phyloP scores from a whole-genome alignment of 2,888 invertebrate species.

The Bibio marci region DNA sequence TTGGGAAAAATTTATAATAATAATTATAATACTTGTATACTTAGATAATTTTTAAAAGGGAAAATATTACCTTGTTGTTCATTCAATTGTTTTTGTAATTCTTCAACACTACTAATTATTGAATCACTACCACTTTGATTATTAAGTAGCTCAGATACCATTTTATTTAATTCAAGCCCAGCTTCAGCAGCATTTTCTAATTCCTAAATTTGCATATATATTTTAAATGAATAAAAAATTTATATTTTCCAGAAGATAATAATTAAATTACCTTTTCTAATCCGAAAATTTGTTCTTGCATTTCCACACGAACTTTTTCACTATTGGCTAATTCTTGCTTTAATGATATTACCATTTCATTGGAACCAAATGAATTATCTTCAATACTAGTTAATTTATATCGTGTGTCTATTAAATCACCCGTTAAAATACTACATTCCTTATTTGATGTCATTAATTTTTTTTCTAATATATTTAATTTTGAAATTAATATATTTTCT shows the following conservation, averaged over 20 bases:
- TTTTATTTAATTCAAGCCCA: slow-evolving; percentile 53
- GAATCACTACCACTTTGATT: slow-evolving; percentile 49
- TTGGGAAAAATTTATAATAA: not conserved
- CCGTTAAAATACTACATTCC: slow-evolving; percentile 48
- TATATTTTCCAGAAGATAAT: not conserved
- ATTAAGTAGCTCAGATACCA: slow-evolving; percentile 45
- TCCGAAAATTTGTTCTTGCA: slow-evolving; percentile 49
- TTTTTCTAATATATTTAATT: slow-evolving; percentile 44
- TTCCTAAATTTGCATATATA: too few relatives aligned
- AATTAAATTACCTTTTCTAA: slow-evolving; percentile 44
- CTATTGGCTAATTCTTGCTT: slow-evolving; percentile 43
- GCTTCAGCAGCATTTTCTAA: slow-evolving; percentile 69
- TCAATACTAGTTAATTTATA: slow-evolving; percentile 44
- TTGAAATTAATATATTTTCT: slow-evolving; percentile 51
- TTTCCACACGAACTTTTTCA: slow-evolving; percentile 28
- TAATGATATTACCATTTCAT: slow-evolving; percentile 50
- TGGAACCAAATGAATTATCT: slow-evolving; percentile 52
- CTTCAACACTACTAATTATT: slow-evolving; percentile 44
- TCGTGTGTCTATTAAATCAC: slow-evolving; percentile 40
- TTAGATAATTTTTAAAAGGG: slow-evolving; percentile 1
- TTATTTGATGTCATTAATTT: slow-evolving; percentile 38
- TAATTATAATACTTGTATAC: not conserved
- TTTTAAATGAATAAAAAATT: slow-evolving; percentile 1
- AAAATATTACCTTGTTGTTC: slow-evolving; percentile 37
- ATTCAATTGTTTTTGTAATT: slow-evolving; percentile 44